A percentile compares a stretch with the other conserved stretches of the same genome.
Evolutionary conservation across 2,797 vertebrate genomes (phyloP).

Genomic region (Nasua narica): DNA sequence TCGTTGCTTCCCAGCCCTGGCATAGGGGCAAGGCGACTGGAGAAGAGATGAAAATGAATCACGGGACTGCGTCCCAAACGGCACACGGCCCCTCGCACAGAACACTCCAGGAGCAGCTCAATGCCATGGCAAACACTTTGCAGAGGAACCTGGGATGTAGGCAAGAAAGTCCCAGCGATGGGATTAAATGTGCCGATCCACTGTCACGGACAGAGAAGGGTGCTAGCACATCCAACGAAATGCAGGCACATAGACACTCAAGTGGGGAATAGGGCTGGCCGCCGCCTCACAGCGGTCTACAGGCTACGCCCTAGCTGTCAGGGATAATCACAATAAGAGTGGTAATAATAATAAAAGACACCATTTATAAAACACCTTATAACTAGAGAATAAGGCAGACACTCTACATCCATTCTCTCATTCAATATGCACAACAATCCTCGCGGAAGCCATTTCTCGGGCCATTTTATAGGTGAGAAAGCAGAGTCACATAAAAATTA

Average conservation of each 20-base stretch:
- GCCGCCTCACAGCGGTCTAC: background rate
- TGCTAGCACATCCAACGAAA: background rate
- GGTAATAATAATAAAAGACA: background rate
- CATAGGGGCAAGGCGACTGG: background rate
- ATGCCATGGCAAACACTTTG: background rate
- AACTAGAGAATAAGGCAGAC: background rate
- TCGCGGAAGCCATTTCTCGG: background rate
- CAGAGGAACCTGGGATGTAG: constrained; percentile 5
- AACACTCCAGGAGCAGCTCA: background rate
- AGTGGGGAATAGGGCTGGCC: background rate
- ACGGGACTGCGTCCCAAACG: constrained; percentile 8
- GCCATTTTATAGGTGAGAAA: background rate
- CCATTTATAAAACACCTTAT: background rate
- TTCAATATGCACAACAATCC: background rate
- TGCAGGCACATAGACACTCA: fast-evolving
- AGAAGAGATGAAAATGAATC: constrained; percentile 48
- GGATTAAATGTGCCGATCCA: background rate
- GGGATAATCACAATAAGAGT: background rate
- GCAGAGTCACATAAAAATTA: constrained; percentile 23
- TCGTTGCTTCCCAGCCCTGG: constrained; percentile 45
- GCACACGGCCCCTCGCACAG: background rate
- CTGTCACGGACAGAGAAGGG: background rate
- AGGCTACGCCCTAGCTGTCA: background rate
- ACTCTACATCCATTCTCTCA: background rate
- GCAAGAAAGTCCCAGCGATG: constrained; percentile 1